Base-by-base conservation (phyloP, 2,888 invertebrate species). In the Nebria salina region DNA sequence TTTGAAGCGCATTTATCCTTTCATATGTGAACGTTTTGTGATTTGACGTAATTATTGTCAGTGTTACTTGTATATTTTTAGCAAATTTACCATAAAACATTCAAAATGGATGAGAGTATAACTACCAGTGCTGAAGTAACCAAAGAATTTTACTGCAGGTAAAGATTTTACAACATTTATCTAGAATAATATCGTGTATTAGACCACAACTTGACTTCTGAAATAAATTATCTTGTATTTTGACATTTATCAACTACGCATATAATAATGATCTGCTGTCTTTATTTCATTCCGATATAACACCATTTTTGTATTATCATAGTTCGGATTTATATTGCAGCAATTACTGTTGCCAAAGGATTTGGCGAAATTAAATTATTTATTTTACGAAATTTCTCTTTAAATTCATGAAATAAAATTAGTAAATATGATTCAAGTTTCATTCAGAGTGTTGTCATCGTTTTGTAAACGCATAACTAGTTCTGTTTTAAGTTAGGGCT, bases 21-120 rank as follows among this genome's bases (percentile, higher is more conserved):
- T 70, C 9, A 70, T 70, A 70, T 11, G 70, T 70, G 70, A 26
- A 26, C 11, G 34, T 20, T 26, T 70, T 26, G 70, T 70, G 70
- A 25, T 70, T 26, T 11, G 3, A 25, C 13, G 34, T 70, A 26
- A 26, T 70, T 70, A 70, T 70, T 70, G 20, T 70, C 13, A 26
- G 15, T 20, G 15, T 7, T 66, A 20, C 66, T n/a, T 70, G 5
- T 25, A 70, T 34, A 5, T 66, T 20, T 66, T 15, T 26, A 20
- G 11, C 8, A 13, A 13, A 70, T 70, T 70, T 34, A 13, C 4
- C 13, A 54, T 54, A 54, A 54, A 54, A 54, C 54, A 54, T 20
- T 26, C 25, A 70, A 70, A 26, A 70, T 70, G 70, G 25, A 70
- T 20, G 26, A 11, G 13, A 34, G 6, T 25, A 70, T 15, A 70